These are phyloP conservation scores for Syngnathus floridae DNA, from an alignment of 2,113 vertebrate species.

Conservation along the genomic window DNA sequence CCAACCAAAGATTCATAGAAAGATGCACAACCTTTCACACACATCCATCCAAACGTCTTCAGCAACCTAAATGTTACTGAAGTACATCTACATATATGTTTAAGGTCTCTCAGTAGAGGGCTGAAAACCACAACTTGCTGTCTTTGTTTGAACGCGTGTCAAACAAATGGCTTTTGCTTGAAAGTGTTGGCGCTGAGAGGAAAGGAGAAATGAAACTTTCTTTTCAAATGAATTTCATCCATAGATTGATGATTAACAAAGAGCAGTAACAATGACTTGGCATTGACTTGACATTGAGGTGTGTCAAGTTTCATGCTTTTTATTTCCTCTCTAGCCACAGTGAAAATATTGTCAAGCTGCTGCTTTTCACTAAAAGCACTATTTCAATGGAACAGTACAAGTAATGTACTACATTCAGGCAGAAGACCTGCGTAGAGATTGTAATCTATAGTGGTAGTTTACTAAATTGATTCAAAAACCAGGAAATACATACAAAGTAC, in stretches of 20 bases:
- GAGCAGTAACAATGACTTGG: background rate
- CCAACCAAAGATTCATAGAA: background rate
- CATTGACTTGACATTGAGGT: background rate
- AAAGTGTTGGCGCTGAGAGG: background rate
- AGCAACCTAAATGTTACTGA: conserved; percentile 30
- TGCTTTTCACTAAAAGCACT: background rate
- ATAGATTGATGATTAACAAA: background rate
- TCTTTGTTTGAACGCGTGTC: conserved; percentile 1
- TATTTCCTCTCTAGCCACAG: background rate
- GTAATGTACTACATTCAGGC: background rate
- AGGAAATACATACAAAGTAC: background rate
- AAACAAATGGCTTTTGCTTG: background rate
- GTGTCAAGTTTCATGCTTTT: background rate
- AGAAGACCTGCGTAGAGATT: background rate
- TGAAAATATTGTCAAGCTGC: background rate
- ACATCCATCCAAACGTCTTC: conserved; percentile 15
- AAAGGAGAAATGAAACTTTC: background rate
- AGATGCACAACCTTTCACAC: background rate
- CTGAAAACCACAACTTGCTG: background rate
- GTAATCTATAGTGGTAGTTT: conserved; percentile 5
- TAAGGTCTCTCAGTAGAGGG: conserved; percentile 12
- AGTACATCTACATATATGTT: conserved; percentile 21
- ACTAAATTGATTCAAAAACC: background rate
- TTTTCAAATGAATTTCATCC: background rate
- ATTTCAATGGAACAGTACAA: conserved; percentile 5